A percentile compares a stretch with the other conserved stretches of the same genome.
phyloP scores from a whole-genome alignment of 2,113 vertebrate species.

The human region DNA sequence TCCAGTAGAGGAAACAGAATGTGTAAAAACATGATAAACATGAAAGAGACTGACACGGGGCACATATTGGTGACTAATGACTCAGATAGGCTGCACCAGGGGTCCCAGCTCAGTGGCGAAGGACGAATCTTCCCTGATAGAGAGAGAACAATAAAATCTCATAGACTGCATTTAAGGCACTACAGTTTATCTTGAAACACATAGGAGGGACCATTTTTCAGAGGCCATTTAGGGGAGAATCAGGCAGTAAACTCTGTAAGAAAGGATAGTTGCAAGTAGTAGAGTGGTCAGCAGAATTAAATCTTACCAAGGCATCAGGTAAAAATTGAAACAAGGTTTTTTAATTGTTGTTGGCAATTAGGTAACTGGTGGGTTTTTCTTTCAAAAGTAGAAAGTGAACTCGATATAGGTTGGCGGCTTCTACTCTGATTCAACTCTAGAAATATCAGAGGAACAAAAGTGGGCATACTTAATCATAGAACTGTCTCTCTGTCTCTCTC shows the following conservation, averaged over 20 bases:
- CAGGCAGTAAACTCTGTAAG: background rate
- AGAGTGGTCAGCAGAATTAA: background rate
- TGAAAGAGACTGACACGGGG: background rate
- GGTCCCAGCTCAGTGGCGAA: background rate
- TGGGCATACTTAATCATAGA: background rate
- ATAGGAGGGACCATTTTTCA: background rate
- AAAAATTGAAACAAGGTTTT: background rate
- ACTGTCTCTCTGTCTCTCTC: background rate
- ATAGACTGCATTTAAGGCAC: background rate
- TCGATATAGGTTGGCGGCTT: background rate
- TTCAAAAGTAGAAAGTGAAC: background rate
- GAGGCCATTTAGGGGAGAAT: background rate
- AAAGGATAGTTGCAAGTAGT: background rate
- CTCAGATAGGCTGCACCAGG: accelerated
- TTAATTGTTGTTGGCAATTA: background rate
- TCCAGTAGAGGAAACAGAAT: background rate
- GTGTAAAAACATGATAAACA: background rate
- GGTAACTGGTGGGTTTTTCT: background rate
- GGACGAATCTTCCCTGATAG: background rate
- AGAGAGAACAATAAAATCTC: background rate
- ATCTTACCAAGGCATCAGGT: background rate
- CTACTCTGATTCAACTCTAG: background rate
- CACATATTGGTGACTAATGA: background rate
- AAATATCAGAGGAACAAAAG: background rate
- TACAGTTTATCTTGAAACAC: background rate